These are phyloP conservation scores for Uloborus diversus DNA, from an alignment of 1,140 invertebrate species.

Conservation along the genomic window DNA sequence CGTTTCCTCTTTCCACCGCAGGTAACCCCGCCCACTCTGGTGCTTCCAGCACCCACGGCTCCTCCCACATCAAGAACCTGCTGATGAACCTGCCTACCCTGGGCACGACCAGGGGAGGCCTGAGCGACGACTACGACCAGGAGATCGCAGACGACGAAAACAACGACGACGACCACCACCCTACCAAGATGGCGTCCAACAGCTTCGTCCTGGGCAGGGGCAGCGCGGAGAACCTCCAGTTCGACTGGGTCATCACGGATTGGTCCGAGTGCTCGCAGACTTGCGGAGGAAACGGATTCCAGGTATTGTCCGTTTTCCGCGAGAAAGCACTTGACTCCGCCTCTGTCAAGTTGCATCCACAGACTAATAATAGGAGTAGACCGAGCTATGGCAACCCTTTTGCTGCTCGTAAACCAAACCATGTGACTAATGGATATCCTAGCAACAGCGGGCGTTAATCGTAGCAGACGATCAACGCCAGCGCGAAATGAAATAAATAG, in stretches of 20 bases:
- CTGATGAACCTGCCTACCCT: constrained; percentile 34
- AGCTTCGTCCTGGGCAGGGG: constrained; percentile 66
- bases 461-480: no score
- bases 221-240: constrained; percentile 68
- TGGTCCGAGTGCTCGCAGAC: constrained; percentile 88
- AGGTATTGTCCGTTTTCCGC: no score
- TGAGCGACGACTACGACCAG: neutral
- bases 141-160: neutral
- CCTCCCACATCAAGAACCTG: constrained; percentile 38
- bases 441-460: no score
- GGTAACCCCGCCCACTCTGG: constrained; percentile 15
- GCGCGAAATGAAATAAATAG: no score
- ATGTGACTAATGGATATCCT: no score
- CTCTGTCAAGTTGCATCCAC: no score
- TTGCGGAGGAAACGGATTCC: constrained; percentile 81
- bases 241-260: constrained; percentile 81
- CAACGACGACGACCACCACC: neutral
- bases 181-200: constrained; percentile 50
- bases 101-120: neutral
- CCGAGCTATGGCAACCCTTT: no score
- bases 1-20: no score
- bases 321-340: no score
- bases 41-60: constrained; percentile 31
- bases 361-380: no score
- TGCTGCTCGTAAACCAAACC: no score